Conservation (phyloP, 1,140 invertebrate species). For the Diorhabda elongata region DNA sequence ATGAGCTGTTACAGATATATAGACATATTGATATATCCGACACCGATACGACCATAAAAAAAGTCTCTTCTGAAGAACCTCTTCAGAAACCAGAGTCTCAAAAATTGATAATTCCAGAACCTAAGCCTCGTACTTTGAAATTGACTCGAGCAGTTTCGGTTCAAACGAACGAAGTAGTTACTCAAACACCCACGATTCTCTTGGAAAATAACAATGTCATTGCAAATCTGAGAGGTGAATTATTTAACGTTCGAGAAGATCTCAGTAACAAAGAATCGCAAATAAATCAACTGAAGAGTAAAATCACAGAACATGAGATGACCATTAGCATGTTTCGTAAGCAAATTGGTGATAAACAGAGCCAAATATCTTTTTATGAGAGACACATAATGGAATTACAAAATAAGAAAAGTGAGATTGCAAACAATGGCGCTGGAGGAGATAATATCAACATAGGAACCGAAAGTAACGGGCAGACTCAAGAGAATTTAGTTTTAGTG, state of each 20-base stretch:
- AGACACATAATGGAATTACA: conserved; percentile 41
- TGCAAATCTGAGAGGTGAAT: conserved; percentile 16
- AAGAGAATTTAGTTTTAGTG: conserved; percentile 31
- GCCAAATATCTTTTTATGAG: conserved; percentile 43
- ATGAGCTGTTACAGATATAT: conserved; percentile 35
- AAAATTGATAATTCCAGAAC: neutral
- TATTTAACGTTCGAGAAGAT: conserved; percentile 23
- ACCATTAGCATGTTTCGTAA: conserved; percentile 36
- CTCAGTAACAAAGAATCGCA: conserved; percentile 21
- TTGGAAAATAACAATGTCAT: conserved; percentile 9
- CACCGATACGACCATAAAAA: neutral
- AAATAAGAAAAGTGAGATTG: conserved; percentile 22
- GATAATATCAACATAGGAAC: conserved; percentile 18
- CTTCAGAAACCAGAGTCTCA: neutral
- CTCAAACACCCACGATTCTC: neutral
- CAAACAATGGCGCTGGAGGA: conserved; percentile 14
- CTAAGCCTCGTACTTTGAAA: conserved; percentile 6
- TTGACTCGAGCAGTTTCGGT: conserved; percentile 23
- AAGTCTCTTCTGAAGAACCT: neutral
- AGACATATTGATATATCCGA: conserved; percentile 21
- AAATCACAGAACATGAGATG: conserved; percentile 34
- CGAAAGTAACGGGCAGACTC: conserved; percentile 17
- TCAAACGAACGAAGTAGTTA: conserved; percentile 24
- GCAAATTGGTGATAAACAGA: conserved; percentile 42
- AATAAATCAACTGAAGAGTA: conserved; percentile 31